Percentiles rank a stretch among this genome's conserved stretches.
These are phyloP conservation scores for Zeugodacus cucurbitae DNA, from an alignment of 1,140 invertebrate species.

Conservation along the genomic window DNA sequence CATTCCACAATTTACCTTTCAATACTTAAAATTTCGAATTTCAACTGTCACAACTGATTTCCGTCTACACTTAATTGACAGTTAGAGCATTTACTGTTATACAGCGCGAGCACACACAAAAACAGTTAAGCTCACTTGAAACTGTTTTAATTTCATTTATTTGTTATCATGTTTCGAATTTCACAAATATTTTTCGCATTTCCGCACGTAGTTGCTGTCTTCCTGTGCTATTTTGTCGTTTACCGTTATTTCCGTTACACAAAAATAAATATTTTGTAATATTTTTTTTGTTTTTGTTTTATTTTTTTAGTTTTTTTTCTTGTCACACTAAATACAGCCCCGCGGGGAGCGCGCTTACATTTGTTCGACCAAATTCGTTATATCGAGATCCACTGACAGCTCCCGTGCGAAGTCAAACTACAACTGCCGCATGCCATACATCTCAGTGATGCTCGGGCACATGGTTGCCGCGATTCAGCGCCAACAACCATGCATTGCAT, in stretches of 20 bases:
- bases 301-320: neutral
- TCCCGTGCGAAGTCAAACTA: conserved; percentile 32
- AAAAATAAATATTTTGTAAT: neutral
- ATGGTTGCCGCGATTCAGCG: conserved; percentile 1
- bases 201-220: neutral
- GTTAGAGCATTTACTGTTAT: neutral
- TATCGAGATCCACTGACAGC: conserved; percentile 9
- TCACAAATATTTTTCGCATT: neutral
- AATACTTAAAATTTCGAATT: neutral
- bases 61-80: neutral
- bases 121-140: neutral
- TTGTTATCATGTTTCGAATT: neutral
- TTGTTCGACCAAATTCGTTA: conserved; percentile 5
- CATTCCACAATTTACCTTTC: too few relatives aligned
- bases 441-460: neutral
- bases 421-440: conserved; percentile 26
- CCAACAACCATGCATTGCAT: conserved; percentile 31
- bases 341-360: conserved; percentile 2
- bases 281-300: neutral
- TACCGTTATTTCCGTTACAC: neutral
- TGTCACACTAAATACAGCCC: neutral
- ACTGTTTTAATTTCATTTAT: neutral
- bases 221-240: neutral
- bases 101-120: neutral
- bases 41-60: neutral